These are phyloP conservation scores for Halocaridina rubra DNA, from an alignment of 2,888 invertebrate species.

Conservation along the genomic window DNA sequence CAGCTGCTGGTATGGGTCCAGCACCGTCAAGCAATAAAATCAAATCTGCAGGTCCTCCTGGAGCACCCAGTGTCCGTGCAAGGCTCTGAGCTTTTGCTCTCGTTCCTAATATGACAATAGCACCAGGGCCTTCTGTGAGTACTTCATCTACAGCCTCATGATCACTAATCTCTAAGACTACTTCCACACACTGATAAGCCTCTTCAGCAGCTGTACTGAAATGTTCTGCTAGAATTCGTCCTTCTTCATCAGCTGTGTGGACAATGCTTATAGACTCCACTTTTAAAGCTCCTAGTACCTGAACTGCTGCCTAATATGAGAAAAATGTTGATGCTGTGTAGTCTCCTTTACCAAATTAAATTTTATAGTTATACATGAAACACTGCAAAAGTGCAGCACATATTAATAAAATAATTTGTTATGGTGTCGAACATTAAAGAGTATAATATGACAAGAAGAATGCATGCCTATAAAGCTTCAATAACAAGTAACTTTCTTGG, in stretches of 20 bases:
- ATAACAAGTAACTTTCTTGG: too few species aligned
- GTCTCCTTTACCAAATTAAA: too few species aligned
- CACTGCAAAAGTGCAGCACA: too few species aligned
- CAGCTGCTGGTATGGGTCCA: constrained; percentile 32
- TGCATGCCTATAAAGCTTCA: too few species aligned
- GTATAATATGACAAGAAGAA: too few species aligned
- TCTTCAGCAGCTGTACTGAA: constrained; percentile 35
- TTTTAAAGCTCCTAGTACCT: constrained; percentile 17
- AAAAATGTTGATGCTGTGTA: too few species aligned
- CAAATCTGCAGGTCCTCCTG: constrained; percentile 3
- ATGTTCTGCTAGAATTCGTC: constrained; percentile 11
- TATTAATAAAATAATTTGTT: too few species aligned
- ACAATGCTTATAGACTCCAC: constrained; percentile 33
- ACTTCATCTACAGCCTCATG: background rate
- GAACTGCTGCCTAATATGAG: constrained; percentile 41
- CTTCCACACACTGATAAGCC: constrained; percentile 30
- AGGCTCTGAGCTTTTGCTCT: constrained; percentile 15
- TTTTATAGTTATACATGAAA: too few species aligned
- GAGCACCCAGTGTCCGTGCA: background rate
- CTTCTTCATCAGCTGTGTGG: constrained; percentile 42
- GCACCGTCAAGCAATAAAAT: constrained; percentile 26
- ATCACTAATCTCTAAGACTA: background rate
- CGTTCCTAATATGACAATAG: constrained; percentile 37
- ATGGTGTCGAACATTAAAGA: too few species aligned
- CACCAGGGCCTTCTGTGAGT: background rate